Base-by-base conservation (phyloP, 1,140 invertebrate genomes). In the Rhopalosiphum padi region DNA sequence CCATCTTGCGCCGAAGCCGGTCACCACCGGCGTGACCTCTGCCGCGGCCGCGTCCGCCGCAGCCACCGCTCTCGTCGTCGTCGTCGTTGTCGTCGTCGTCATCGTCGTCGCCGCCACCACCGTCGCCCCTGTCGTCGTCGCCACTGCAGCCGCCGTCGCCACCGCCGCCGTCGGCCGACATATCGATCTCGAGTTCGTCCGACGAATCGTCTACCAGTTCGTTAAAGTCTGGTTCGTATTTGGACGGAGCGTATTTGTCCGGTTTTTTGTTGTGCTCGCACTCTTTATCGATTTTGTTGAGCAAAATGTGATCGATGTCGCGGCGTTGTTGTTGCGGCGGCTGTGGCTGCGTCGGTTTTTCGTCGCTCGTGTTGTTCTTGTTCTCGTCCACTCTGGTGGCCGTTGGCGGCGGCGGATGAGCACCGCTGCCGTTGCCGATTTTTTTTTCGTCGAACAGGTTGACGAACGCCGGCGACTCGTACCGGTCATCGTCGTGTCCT, bases 381-480 rank as follows among this genome's bases (percentile, higher is more conserved):
- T 96, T 96, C 1, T 96, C 96, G 3, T 96, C 96, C 37, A 96
- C 96, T 55, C 96, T 95, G 6, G 96, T 96, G 15, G 96, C 96
- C 9, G 96, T 96, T 25, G 97, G 96, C 95, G 97, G 96, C 95
- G 95, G 95, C 1, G 88, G 48, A 11, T 89, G 88, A 1, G n/a
- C 51, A n/a, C 87, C n/a, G 30, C 30, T n/a, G 51, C 7, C 88
- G 11, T 35, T 48, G 55, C 89, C 35, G 22, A 96, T 96, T 94
- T 97, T 97, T 95, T 98, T 98, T 94, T 98, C 97, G 94, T 97
- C 97, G 94, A 98, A 98, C 1, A 98, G 95, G 95, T 98, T 98
- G 94, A 98, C 98, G 94, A 98, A 98, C 60, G 96, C 96, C 3
- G 97, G 97, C 11, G 94, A 94, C 88, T 96, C 96, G 94, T 96